Base-by-base conservation (phyloP, 2,113 vertebrate genomes). In the Seriola dumerili region DNA sequence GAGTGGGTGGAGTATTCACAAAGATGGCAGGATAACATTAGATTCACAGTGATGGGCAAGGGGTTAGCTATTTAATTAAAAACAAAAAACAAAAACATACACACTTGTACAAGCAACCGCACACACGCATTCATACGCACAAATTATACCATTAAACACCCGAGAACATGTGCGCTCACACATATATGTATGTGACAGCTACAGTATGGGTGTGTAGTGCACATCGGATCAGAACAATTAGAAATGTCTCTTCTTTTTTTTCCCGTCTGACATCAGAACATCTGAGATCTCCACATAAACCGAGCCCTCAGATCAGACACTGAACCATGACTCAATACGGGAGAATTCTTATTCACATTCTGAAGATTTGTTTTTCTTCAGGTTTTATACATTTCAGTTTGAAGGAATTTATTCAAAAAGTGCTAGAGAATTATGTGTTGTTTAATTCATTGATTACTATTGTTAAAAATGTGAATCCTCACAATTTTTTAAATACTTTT, bases 11-110 rank as follows among this genome's bases (percentile, higher is more conserved):
- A 84, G 83, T 95, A 94, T 95, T 95, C 93, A 96, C 95, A 95
- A 88, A 93, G 86, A 94, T 94, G 89, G 90, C 65, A 91, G 88
- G 87, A 92, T 92, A 86, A 91, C 78, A 89, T 94, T 94, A 94
- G 92, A 92, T 85, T 95, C 95, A 96, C 95, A 96, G 95, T 96
- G 95, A 95, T 93, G 95, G 91, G 88, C 82, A 91, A 91, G 64
- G 87, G 88, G 91, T 94, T 93, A 88, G 90, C 83, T 76, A 74
- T 93, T 90, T 92, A 89, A 88, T 91, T 83, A 63, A 91, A 92
- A 78, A 84, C 88, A 54, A 84, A 29, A 66, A 86, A 54, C 59
- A 63, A 81, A 89, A 61, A 63, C 68, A 81, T 32, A 75, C 74
- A 42, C 65, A 76, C 74, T 40, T 64, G 17, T 14, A 78, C 52